Conservation (phyloP, 2,113 vertebrate species). For the Dromas ardeola region DNA sequence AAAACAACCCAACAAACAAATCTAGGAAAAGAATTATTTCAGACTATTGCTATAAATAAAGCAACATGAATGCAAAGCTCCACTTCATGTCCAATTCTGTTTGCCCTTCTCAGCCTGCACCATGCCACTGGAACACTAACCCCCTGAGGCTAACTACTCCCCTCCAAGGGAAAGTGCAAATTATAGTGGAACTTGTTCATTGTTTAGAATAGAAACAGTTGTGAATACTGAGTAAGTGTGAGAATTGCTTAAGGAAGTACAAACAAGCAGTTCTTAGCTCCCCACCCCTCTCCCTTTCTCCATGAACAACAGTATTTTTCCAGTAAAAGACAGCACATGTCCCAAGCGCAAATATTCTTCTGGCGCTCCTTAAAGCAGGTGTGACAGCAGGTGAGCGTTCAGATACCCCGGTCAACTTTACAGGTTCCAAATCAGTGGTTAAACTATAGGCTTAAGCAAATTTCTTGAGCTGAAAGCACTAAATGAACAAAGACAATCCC, state of each 20-base stretch:
- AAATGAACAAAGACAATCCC: not conserved
- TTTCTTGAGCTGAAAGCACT: not conserved
- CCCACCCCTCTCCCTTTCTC: not conserved
- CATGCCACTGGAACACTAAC: accelerated
- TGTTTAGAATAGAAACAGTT: not conserved
- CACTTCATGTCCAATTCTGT: not conserved
- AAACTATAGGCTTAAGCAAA: not conserved
- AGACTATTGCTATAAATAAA: not conserved
- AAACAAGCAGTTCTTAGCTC: not conserved
- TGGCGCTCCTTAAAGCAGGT: not conserved
- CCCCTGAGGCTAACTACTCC: not conserved
- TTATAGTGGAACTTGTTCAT: not conserved
- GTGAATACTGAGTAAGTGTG: not conserved
- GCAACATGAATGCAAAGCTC: not conserved
- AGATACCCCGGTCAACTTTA: not conserved
- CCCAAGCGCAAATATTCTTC: not conserved
- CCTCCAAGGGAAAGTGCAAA: not conserved
- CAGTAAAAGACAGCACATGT: not conserved
- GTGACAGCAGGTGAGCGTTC: not conserved
- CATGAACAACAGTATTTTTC: not conserved
- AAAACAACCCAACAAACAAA: not conserved
- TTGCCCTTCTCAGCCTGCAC: not conserved
- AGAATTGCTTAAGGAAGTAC: not conserved
- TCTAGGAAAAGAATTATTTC: not conserved
- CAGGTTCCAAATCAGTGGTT: not conserved